phyloP scores from a whole-genome alignment of 2,888 invertebrate species.

The Rhamnusium bicolor region DNA sequence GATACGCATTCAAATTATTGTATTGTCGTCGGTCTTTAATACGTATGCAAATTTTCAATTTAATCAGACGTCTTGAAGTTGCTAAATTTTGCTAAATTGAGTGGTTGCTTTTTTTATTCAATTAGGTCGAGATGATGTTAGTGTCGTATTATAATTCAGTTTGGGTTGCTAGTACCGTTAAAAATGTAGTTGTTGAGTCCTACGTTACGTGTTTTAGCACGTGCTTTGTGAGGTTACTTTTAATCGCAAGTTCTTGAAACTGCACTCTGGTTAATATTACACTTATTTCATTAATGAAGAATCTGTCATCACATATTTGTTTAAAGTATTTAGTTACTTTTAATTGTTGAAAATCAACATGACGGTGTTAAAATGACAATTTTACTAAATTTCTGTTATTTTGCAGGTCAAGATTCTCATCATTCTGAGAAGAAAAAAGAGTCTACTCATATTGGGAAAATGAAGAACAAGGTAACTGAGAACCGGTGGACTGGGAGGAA shows the following conservation, averaged over 20 bases:
- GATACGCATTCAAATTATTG: no score
- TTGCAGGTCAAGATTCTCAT: conserved; percentile 46
- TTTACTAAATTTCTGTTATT: conserved; percentile 30
- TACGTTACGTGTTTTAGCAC: conserved; percentile 17
- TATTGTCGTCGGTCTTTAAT: no score
- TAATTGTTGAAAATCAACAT: conserved; percentile 15
- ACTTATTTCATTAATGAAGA: no score
- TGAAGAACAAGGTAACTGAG: conserved; percentile 70
- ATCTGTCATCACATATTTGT: not conserved
- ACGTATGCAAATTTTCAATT: no score
- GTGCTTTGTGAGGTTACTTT: conserved; percentile 30
- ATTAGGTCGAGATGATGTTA: not conserved
- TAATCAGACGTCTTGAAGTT: no score
- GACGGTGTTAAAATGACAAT: conserved; percentile 30
- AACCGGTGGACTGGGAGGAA: conserved; percentile 71
- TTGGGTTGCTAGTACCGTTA: conserved; percentile 18
- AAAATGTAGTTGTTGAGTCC: not conserved
- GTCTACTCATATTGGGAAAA: conserved; percentile 47
- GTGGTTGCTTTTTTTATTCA: not conserved
- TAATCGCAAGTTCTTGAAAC: not conserved
- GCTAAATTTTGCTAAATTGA: not conserved
- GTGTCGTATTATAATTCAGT: conserved; percentile 5
- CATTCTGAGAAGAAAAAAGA: conserved; percentile 50
- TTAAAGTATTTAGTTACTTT: not conserved
- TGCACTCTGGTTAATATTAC: not conserved